Conservation (phyloP, 2,888 invertebrate genomes). For the Chirona hameri region DNA sequence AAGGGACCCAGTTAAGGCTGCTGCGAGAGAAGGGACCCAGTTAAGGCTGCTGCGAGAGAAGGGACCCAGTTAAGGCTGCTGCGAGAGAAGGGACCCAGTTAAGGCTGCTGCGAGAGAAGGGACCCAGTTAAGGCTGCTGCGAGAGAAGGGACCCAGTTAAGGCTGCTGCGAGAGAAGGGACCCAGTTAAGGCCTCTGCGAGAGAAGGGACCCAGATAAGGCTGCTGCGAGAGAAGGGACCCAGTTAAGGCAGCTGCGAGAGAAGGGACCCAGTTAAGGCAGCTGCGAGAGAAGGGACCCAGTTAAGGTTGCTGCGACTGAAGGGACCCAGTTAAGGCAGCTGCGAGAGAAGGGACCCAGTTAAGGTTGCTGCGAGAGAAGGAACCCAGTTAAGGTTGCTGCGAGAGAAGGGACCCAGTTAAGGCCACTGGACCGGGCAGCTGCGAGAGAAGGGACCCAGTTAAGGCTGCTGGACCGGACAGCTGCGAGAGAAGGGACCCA, state of each 20-base stretch:
- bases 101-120: constrained; percentile 43
- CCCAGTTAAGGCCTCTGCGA: too few species aligned
- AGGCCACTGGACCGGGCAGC: constrained; percentile 50
- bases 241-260: too few species aligned
- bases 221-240: constrained; percentile 43
- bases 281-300: constrained; percentile 43
- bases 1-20: too few species aligned
- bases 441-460: constrained; percentile 40
- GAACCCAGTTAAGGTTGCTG: too few species aligned
- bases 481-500: constrained; percentile 43
- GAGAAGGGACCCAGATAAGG: too few species aligned
- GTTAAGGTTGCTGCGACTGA: too few species aligned
- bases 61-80: constrained; percentile 43
- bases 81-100: not conserved
- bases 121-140: constrained; percentile 43
- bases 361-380: too few species aligned
- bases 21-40: constrained; percentile 43
- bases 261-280: too few species aligned
- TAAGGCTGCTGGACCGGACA: constrained; percentile 49
- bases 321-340: too few species aligned
- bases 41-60: constrained; percentile 43
- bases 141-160: too few species aligned
- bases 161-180: too few species aligned
- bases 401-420: too few species aligned
- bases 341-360: constrained; percentile 40